Percentiles rank a stretch among this genome's conserved stretches.
Evolutionary conservation across 2,888 invertebrate genomes (phyloP).

Genomic region (Hipparchia sbordonii): DNA sequence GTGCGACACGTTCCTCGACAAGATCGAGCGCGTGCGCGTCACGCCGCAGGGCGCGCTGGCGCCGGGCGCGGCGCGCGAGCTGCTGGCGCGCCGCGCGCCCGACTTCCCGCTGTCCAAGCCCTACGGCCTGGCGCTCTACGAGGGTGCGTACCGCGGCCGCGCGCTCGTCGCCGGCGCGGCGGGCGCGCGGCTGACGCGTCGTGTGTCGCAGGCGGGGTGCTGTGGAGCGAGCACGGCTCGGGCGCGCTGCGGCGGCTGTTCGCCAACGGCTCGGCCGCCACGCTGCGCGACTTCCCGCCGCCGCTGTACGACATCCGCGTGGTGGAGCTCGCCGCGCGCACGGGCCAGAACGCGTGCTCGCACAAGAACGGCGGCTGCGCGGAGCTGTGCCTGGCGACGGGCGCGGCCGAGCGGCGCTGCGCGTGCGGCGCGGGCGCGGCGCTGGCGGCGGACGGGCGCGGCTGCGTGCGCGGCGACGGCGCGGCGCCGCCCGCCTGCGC

Average conservation of each 20-base stretch:
- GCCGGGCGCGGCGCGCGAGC: conserved; percentile 49
- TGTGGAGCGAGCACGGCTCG: conserved; percentile 88
- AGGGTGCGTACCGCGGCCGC: conserved; percentile 53
- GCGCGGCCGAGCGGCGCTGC: conserved; percentile 85
- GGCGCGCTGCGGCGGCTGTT: conserved; percentile 86
- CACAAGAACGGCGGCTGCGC: conserved; percentile 81
- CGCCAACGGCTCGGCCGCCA: conserved; percentile 76
- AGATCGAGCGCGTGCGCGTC: conserved; percentile 83
- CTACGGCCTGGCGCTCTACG: conserved; percentile 85
- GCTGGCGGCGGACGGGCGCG: conserved; percentile 44
- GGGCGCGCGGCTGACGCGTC: too few species aligned
- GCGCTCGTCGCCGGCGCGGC: too few species aligned
- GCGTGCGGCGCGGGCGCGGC: conserved; percentile 48
- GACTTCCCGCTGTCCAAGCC: conserved; percentile 82
- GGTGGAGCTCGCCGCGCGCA: conserved; percentile 82
- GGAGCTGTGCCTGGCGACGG: conserved; percentile 87
- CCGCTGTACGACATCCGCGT: conserved; percentile 87
- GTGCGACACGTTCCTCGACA: conserved; percentile 87
- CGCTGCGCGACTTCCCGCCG: conserved; percentile 83
- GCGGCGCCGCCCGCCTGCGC: conserved; percentile 53
- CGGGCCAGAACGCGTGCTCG: conserved; percentile 67
- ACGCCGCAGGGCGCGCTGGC: conserved; percentile 39
- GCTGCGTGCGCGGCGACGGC: conserved; percentile 47
- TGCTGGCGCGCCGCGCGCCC: conserved; percentile 70
- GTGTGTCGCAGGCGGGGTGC: conserved; percentile 73